Conservation (phyloP, 2,113 vertebrate species). For the Rattus norvegicus region DNA sequence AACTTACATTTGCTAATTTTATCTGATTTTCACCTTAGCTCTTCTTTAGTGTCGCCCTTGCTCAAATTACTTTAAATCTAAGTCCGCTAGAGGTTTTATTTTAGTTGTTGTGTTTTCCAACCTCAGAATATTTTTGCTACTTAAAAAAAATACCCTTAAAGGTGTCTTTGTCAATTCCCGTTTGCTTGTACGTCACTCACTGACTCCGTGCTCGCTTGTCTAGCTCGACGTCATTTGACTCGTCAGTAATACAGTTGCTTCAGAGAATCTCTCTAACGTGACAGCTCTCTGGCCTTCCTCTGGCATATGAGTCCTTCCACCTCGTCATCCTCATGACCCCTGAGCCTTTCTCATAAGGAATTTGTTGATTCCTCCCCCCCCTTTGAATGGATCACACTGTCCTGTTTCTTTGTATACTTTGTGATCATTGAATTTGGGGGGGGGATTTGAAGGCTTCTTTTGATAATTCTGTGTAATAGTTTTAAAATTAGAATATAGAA, state of each 20-base stretch:
- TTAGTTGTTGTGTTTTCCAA: background rate
- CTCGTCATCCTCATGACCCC: background rate
- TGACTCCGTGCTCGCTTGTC: background rate
- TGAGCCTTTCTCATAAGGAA: background rate
- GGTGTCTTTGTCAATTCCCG: too few relatives aligned
- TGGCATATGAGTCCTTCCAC: background rate
- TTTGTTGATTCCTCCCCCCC: background rate
- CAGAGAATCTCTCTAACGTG: background rate
- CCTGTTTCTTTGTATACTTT: background rate
- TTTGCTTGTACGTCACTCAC: background rate
- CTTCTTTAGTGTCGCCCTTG: background rate
- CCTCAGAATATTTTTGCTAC: background rate
- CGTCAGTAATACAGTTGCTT: background rate
- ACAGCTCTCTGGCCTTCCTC: background rate
- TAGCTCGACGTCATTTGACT: background rate
- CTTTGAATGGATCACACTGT: background rate
- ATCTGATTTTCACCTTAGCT: background rate
- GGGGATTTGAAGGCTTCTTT: background rate
- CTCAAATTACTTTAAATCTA: background rate
- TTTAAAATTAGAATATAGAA: background rate
- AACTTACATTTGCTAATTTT: background rate
- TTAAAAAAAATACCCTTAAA: background rate
- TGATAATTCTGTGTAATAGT: background rate
- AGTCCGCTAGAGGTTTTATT: background rate
- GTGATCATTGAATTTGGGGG: background rate